Conservation (phyloP, 2,888 invertebrate species). For the Cloeon dipterum region DNA sequence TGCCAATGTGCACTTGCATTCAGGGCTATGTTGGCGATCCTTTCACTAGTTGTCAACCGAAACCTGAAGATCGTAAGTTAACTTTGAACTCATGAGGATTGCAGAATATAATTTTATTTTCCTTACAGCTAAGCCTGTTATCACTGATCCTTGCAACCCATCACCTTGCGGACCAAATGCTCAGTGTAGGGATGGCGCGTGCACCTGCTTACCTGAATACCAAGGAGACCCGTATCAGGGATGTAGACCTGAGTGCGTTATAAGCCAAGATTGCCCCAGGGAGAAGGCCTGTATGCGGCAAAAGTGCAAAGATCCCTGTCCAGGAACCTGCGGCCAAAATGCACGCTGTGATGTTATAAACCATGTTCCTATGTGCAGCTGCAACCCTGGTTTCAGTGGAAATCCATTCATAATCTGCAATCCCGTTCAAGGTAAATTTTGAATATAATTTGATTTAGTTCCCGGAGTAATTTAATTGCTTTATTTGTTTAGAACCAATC, state of each 20-base stretch:
- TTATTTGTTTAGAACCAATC: constrained; percentile 10
- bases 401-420: constrained; percentile 30
- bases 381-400: constrained; percentile 19
- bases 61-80: not conserved
- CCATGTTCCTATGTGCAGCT: constrained; percentile 6
- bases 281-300: constrained; percentile 5
- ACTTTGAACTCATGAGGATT: not conserved
- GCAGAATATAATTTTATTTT: not conserved
- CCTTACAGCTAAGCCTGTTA: not conserved
- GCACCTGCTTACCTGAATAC: constrained; percentile 46
- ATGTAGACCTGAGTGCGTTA: constrained; percentile 45
- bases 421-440: constrained; percentile 21
- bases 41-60: constrained; percentile 7
- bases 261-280: constrained; percentile 35
- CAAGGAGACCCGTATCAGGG: constrained; percentile 46
- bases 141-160: constrained; percentile 21
- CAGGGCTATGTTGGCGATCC: constrained; percentile 17
- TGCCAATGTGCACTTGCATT: constrained; percentile 46
- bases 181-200: constrained; percentile 36
- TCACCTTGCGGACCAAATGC: constrained; percentile 19
- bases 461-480: too few relatives aligned
- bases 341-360: constrained; percentile 5
- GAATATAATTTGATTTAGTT: not conserved
- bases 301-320: constrained; percentile 5
- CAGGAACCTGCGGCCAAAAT: constrained; percentile 4